phyloP scores from a whole-genome alignment of 2,113 vertebrate genomes.

The Sinocyclocheilus grahami region DNA sequence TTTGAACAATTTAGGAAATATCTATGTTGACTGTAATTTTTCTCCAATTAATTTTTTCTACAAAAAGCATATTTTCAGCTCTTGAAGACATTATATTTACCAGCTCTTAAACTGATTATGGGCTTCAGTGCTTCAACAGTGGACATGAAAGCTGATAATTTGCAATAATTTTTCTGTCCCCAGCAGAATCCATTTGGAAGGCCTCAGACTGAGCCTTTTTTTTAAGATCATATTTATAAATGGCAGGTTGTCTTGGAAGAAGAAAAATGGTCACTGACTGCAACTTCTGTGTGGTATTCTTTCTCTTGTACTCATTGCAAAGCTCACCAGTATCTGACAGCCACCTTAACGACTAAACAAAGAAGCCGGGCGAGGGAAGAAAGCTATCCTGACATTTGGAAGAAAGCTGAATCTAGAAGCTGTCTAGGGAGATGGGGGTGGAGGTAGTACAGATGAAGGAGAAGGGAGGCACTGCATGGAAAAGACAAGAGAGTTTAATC shows the following conservation, averaged over 20 bases:
- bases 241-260: neutral
- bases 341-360: neutral
- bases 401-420: slow-evolving; percentile 21
- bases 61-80: neutral
- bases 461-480: neutral
- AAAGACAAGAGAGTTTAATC: slow-evolving; percentile 19
- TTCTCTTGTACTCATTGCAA: neutral
- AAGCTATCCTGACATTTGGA: slow-evolving; percentile 19
- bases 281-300: slow-evolving; percentile 5
- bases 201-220: slow-evolving; percentile 22
- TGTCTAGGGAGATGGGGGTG: slow-evolving; percentile 12
- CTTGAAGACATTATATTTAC: neutral
- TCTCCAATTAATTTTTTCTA: too few species aligned
- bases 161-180: neutral
- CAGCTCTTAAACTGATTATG: neutral
- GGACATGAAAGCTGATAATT: slow-evolving; percentile 6
- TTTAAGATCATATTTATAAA: slow-evolving; percentile 42
- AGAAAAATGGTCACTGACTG: neutral
- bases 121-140: too few species aligned
- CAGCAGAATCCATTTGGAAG: neutral
- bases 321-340: neutral
- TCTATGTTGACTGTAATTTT: neutral
- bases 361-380: neutral
- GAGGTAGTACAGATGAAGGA: neutral
- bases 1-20: neutral